Evolutionary conservation across 1,140 invertebrate species (phyloP), one percentile per base, ranked within the genome.

Genomic region (Drosophila ficusphila): DNA sequence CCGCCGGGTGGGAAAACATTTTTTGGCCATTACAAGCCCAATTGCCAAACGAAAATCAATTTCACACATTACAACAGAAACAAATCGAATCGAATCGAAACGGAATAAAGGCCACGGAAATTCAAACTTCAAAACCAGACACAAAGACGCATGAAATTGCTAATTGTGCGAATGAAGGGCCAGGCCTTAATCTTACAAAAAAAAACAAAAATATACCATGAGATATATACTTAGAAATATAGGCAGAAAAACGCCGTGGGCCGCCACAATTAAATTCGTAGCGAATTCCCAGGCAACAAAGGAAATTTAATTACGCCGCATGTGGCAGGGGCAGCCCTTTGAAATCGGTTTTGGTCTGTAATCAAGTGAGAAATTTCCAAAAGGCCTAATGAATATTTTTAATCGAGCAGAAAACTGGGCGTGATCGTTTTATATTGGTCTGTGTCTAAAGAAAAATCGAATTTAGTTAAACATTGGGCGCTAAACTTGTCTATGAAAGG

Each of bases 251-350:
- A 31, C 65, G 71, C 79, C 71, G 46, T 85, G 58, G 79, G 79
- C 79, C 11, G 62, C 73, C 61, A 71, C 77, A 82, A 88, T 88
- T 88, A 86, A 82, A 86, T 75, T 88, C 82, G 82, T 82, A 86
- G 82, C 82, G 64, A 86, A 86, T 88, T 86, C 73, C 72, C 62
- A 88, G 62, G 58, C 69, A 81, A 88, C 78, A 88, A 88, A 88
- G 70, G 54, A 78, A 88, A 88, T 89, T 88, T 88, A 88, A 88
- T 88, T 88, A 88, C 78, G 58, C 82, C 77, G 52, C 82, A 88
- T 88, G 82, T 71, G 82, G 82, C 69, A 52, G 46, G 29, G 44
- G 41, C 16, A 74, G 61, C 79, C 82, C 77, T 85, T 81, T 74
- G 49, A 83, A 83, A 78, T 68, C 61, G 41, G 44, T 51, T 73